Evolutionary conservation across 2,888 invertebrate species (phyloP).

Genomic region (Drosophila bunnanda): DNA sequence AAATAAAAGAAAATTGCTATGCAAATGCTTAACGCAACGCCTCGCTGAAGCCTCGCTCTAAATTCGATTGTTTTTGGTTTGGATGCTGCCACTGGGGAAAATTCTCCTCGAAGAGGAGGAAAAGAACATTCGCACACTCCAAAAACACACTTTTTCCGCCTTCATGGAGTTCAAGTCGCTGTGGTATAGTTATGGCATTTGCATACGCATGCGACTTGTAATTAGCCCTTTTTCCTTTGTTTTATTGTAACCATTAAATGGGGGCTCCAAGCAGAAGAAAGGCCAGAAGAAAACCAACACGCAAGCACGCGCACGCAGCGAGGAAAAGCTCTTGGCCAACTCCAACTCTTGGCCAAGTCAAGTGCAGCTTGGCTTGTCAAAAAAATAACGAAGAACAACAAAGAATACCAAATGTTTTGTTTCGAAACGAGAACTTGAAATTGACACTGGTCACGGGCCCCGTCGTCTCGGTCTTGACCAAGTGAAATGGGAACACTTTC

Average conservation of each 20-base stretch:
- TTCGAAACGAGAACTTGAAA: conserved; percentile 51
- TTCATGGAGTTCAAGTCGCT: not conserved
- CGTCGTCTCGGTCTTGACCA: conserved; percentile 27
- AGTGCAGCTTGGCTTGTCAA: conserved; percentile 55
- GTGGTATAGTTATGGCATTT: conserved; percentile 36
- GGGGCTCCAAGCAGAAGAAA: not conserved
- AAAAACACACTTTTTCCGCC: conserved; percentile 68
- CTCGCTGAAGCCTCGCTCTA: conserved; percentile 55
- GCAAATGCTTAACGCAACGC: conserved; percentile 66
- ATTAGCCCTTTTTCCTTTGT: conserved; percentile 33
- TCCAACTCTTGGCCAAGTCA: conserved; percentile 50
- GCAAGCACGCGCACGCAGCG: conserved; percentile 16
- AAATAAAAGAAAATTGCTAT: conserved; percentile 54
- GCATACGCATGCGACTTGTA: conserved; percentile 49
- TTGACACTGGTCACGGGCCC: conserved; percentile 37
- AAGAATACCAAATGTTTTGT: conserved; percentile 12
- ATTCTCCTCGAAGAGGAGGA: conserved; percentile 47
- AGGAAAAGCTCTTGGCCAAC: conserved; percentile 15
- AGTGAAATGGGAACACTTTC: conserved; percentile 80
- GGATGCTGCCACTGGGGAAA: conserved; percentile 5
- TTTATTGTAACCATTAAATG: conserved; percentile 40
- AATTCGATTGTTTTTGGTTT: not conserved
- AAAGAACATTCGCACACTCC: conserved; percentile 72
- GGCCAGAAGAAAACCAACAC: conserved; percentile 26
- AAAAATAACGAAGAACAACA: conserved; percentile 7